Base-by-base conservation (phyloP, 2,113 vertebrate species). In the Heterochromis multidens region DNA sequence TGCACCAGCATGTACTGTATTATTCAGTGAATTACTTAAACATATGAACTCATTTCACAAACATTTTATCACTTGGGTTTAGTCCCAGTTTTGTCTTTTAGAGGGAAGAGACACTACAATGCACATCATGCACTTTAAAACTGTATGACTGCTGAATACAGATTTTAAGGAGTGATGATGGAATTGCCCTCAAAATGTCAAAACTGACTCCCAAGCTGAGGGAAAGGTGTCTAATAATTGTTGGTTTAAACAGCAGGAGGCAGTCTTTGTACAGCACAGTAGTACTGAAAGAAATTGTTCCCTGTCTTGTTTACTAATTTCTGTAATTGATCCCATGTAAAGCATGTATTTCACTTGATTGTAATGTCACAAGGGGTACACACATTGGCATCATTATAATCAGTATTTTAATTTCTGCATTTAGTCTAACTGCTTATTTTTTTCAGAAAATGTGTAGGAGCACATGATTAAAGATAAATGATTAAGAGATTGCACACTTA, bases 181-280 rank as follows among this genome's bases (percentile, higher is more conserved):
- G 74, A 88, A 84, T 76, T 87, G 56, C 9, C 52, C 85, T 37
- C 43, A 81, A 83, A 84, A 27, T 82, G 80, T 88, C 86, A 86
- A 70, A 77, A 40, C 2, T 29, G 57, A 54, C 72, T 87, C 12
- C 2, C 4, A 16, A 54, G 19, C 49, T 57, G 27, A 77, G 62
- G 65, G 16, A n/a, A 62, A 23, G 23, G 29, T 14, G 7, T 54
- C 46, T 56, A 11, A 81, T 56, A 12, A 40, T 40, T 33, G 8
- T 81, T 5, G 43, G 13, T 76, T 60, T 10, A 43, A 62, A 65
- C 90, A 90, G 80, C 57, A 93, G 92, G 87, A 72, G 90, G 89
- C 84, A 86, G 65, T 84, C 14, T 86, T 77, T 31, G 40, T 43
- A 7, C 35, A 72, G 37, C 43, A 33, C 10, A 8, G 37, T 23